phyloP scores from a whole-genome alignment of 2,797 vertebrate genomes.

The Takifugu rubripes region DNA sequence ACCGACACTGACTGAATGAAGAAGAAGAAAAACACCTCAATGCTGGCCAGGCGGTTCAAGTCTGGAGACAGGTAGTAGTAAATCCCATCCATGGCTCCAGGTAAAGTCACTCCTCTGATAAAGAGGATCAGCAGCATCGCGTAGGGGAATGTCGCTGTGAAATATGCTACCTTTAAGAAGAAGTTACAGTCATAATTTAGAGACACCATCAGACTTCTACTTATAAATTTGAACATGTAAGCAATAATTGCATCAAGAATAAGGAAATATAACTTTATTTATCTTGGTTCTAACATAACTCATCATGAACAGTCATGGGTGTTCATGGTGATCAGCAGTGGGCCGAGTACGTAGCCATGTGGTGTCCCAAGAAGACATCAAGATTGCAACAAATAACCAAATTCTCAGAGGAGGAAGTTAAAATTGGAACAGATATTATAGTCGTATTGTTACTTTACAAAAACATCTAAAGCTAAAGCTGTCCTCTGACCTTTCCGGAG shows the following conservation, averaged over 20 bases:
- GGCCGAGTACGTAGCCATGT: no score
- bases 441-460: background rate
- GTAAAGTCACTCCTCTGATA: conserved; percentile 61
- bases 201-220: no score
- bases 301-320: no score
- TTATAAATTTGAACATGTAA: no score
- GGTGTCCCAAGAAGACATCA: no score
- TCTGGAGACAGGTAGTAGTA: conserved; percentile 62
- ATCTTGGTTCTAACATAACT: no score
- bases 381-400: no score
- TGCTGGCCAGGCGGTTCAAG: conserved; percentile 37
- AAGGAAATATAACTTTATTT: no score
- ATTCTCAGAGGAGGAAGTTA: no score
- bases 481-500: conserved; percentile 49
- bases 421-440: no score
- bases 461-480: background rate
- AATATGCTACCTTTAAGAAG: conserved; percentile 44
- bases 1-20: background rate
- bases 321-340: no score
- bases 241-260: no score
- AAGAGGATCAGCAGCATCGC: conserved; percentile 60
- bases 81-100: conserved; percentile 66
- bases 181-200: background rate
- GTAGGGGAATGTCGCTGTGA: conserved; percentile 64
- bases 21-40: conserved; percentile 27